Base-by-base conservation (phyloP, 2,113 vertebrate species). In the Meriones unguiculatus region DNA sequence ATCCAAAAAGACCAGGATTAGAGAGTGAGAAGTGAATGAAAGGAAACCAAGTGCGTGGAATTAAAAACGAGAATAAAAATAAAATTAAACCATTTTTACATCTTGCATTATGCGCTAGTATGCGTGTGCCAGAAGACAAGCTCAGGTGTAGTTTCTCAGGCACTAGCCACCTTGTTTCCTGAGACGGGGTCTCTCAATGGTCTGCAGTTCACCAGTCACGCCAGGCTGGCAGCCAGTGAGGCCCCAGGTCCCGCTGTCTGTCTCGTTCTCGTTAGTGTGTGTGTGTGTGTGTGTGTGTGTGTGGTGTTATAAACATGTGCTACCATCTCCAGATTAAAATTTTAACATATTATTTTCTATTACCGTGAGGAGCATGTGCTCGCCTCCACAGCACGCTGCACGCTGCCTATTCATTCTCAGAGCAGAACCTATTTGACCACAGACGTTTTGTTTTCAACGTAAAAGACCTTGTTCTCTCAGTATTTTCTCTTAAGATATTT, bases 401-500 rank as follows among this genome's bases (percentile, higher is more conserved):
- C 15, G n/a, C 10, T 7, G 70, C 2, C 25, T 54, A 57, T 69
- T 65, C 72, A 73, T 38, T 89, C 12, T 94, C 46, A 86, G 22
- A 18, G 81, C 0, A 65, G 8, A 20, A 84, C 52, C 18, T n/a
- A 4, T 76, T 54, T 88, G 89, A 32, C 95, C 8, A 82, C 13
- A 2, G 35, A 87, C 32, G 12, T 57, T 14, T 57, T 17, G 9
- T 32, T 2, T 24, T 88, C 72, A 25, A 72, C 25, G 4, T 17
- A 25, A 7, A 1, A 64, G 15, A 54, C 35, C 24, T 24, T 80
- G 15, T 22, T 86, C n/a, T 54, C 8, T 24, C 77, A 24, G 35
- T 62, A 76, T 38, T 69, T 93, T 81, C 46, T 8, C 78, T 77
- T 91, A 57, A 87, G 25, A 28, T 76, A 86, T 69, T 92, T 95